These are phyloP conservation scores for Drosophila nigrodunni DNA, from an alignment of 1,140 invertebrate species.

Conservation along the genomic window DNA sequence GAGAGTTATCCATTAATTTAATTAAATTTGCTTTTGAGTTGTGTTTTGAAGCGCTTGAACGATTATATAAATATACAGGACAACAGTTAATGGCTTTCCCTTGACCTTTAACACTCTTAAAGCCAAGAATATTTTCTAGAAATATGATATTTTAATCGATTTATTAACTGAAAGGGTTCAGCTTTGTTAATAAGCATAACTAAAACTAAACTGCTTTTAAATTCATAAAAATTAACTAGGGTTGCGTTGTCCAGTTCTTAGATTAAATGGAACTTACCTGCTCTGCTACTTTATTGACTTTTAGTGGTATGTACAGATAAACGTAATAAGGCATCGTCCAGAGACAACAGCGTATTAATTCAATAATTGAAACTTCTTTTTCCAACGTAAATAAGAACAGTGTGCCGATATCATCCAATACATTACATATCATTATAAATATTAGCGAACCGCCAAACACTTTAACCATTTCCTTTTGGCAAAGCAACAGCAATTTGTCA, in stretches of 20 bases:
- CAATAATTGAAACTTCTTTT: not conserved
- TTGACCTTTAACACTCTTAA: too few relatives aligned
- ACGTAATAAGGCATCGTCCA: slow-evolving; percentile 52
- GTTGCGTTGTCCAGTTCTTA: too few relatives aligned
- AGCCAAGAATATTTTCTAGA: too few relatives aligned
- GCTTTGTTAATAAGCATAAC: too few relatives aligned
- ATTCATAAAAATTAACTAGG: too few relatives aligned
- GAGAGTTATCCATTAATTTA: not conserved
- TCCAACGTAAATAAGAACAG: slow-evolving; percentile 31
- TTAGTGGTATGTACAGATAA: slow-evolving; percentile 52
- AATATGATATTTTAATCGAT: not conserved
- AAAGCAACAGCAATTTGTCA: slow-evolving; percentile 48
- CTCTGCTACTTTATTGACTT: slow-evolving; percentile 40
- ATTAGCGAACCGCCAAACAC: slow-evolving; percentile 52
- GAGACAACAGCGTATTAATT: not conserved
- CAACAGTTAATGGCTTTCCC: too few relatives aligned
- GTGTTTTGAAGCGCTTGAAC: slow-evolving; percentile 5
- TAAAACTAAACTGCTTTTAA: too few relatives aligned
- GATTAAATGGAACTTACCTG: too few relatives aligned
- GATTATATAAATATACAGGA: slow-evolving; percentile 1
- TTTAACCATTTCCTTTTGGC: slow-evolving; percentile 40
- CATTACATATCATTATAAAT: slow-evolving; percentile 38
- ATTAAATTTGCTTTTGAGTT: slow-evolving; percentile 31
- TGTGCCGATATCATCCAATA: slow-evolving; percentile 46
- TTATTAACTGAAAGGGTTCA: not conserved